Evolutionary conservation across 2,888 invertebrate species (phyloP).

Genomic region (Zaprionus obscuricornis): DNA sequence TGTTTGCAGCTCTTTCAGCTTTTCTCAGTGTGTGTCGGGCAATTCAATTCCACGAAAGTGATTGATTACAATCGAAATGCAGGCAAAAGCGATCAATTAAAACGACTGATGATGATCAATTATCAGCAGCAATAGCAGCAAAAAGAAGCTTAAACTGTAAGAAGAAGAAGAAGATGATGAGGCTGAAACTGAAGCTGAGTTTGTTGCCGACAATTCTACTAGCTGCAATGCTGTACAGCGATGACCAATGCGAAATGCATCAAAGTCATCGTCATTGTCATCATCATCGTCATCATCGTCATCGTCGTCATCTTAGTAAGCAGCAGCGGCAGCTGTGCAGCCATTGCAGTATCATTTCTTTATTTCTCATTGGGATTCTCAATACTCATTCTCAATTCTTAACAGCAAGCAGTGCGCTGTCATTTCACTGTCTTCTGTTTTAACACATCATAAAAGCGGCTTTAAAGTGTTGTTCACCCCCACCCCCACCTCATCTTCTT

Average conservation of each 20-base stretch:
- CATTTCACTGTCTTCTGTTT: conserved; percentile 33
- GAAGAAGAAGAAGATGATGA: neutral
- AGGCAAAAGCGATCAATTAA: conserved; percentile 71
- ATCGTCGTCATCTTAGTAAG: conserved; percentile 13
- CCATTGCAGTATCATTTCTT: conserved; percentile 26
- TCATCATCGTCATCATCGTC: conserved; percentile 23
- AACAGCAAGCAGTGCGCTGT: neutral
- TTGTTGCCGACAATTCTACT: neutral
- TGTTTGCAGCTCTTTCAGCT: conserved; percentile 1
- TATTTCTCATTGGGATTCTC: conserved; percentile 21
- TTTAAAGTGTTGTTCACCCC: conserved; percentile 57
- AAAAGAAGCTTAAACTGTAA: neutral
- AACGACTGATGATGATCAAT: conserved; percentile 78
- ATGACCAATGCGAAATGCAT: too few species aligned
- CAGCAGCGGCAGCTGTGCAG: too few species aligned
- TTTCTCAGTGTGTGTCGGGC: neutral
- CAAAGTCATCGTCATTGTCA: conserved; percentile 28
- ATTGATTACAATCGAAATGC: conserved; percentile 75
- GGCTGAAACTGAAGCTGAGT: conserved; percentile 1
- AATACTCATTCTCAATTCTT: conserved; percentile 39
- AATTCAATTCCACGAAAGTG: conserved; percentile 71
- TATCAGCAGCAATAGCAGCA: conserved; percentile 57
- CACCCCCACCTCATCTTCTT: neutral
- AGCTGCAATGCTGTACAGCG: too few species aligned
- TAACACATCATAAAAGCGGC: conserved; percentile 77